Evolutionary conservation across 1,140 invertebrate genomes (phyloP).

Genomic region (Aleiodes sp.): DNA sequence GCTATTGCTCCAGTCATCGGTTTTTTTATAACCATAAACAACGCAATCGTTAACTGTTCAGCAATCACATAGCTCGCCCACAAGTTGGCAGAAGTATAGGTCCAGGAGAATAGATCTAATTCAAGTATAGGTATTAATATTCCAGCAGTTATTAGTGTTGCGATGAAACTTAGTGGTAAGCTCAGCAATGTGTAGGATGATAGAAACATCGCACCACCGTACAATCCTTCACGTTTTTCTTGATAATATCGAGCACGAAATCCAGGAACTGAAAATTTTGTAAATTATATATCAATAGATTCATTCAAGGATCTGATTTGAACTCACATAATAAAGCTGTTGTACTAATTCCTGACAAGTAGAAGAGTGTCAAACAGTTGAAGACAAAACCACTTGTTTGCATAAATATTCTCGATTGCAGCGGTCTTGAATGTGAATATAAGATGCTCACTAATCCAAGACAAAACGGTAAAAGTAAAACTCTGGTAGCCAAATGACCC

Average conservation of each 20-base stretch:
- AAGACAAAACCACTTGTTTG: conserved; percentile 77
- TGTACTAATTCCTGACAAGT: conserved; percentile 81
- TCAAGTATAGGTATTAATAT: conserved; percentile 59
- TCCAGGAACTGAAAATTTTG: conserved; percentile 73
- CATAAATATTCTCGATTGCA: conserved; percentile 60
- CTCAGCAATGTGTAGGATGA: conserved; percentile 82
- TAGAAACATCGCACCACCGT: conserved; percentile 84
- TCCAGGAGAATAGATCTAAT: conserved; percentile 53
- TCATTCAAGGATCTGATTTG: neutral
- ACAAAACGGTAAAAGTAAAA: conserved; percentile 80
- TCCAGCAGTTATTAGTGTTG: conserved; percentile 57
- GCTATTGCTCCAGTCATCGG: conserved; percentile 78
- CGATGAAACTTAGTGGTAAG: conserved; percentile 81
- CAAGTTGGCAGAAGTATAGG: conserved; percentile 67
- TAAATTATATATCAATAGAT: neutral
- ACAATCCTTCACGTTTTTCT: conserved; percentile 86
- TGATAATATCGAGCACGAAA: conserved; percentile 91
- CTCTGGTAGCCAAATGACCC: conserved; percentile 76
- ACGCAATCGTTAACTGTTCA: conserved; percentile 84
- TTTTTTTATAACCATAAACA: conserved; percentile 83
- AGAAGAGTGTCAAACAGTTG: conserved; percentile 80
- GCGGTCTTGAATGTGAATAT: conserved; percentile 69
- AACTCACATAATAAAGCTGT: conserved; percentile 82
- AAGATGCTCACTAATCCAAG: conserved; percentile 83
- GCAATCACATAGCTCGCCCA: conserved; percentile 84